Base-by-base conservation (phyloP, 2,113 vertebrate species). In the Salvelinus namaycush region DNA sequence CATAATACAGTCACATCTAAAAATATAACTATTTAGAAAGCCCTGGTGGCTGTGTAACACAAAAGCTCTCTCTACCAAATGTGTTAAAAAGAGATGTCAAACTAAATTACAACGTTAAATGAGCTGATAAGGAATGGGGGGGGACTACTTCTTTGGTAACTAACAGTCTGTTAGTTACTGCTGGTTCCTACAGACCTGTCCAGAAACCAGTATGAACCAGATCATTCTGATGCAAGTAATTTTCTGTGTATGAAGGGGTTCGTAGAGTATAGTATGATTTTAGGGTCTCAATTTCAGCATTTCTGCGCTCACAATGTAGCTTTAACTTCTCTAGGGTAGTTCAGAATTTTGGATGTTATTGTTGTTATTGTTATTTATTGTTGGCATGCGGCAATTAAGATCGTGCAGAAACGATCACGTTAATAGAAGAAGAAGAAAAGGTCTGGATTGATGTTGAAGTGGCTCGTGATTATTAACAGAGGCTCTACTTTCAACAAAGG, bases 141-240 rank as follows among this genome's bases (percentile, higher is more conserved):
- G 1, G 4, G 22, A 16, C 59, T 24, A 62, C n/a, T n/a, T 62
- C 54, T 62, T 62, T 62, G 29, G 67, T 31, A 39, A 18, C 67
- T n/a, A 68, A 39, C 18, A 18, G 67, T 39, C 20, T 2, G 6
- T 34, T 8, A 44, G 31, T 49, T 18, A 12, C 65, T 72, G 57
- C 74, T 75, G 26, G 83, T 81, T 74, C n/a, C 24, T 27, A 79
- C 71, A 77, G 82, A 80, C 73, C 75, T 82, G 76, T 68, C 78
- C 4, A 78, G 59, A 86, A 91, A 91, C 87, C 88, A 89, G 87
- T 82, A 75, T 73, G 76, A 90, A 88, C 86, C 88, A 88, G 87
- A 91, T 91, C 79, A 65, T 73, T 84, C 48, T 76, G 83, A 76
- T 83, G 77, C 74, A 87, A 83, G 74, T 78, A 80, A 84, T 86